These are phyloP conservation scores for Caenorhabditis parvicauda DNA, from an alignment of 2,888 invertebrate species.

Conservation along the genomic window DNA sequence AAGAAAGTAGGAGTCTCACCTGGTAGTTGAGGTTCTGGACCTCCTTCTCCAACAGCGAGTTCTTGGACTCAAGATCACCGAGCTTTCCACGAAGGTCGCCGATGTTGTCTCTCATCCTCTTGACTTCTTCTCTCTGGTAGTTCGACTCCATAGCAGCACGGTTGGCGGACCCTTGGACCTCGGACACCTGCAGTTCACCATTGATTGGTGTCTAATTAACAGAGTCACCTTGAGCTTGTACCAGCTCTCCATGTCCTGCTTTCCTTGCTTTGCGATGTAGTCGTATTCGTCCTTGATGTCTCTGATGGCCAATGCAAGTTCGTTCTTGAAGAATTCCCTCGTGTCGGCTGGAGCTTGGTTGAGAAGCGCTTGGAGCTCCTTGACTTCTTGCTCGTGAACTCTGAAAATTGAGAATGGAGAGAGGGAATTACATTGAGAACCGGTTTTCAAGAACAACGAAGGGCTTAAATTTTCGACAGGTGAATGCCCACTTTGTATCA, in stretches of 20 bases:
- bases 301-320: slow-evolving; percentile 66
- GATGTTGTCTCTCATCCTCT: slow-evolving; percentile 40
- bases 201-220: neutral
- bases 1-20: too few relatives aligned
- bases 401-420: slow-evolving; percentile 18
- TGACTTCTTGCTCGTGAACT: slow-evolving; percentile 62
- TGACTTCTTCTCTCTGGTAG: slow-evolving; percentile 65
- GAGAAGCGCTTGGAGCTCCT: slow-evolving; percentile 62
- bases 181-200: slow-evolving; percentile 47
- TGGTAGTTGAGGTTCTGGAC: slow-evolving; percentile 62
- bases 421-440: too few relatives aligned
- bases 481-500: neutral
- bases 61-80: slow-evolving; percentile 49
- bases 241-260: slow-evolving; percentile 67
- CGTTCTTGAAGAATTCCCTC: slow-evolving; percentile 67
- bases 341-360: slow-evolving; percentile 62
- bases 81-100: slow-evolving; percentile 40
- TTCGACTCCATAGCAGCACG: slow-evolving; percentile 66
- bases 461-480: too few relatives aligned
- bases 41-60: slow-evolving; percentile 49
- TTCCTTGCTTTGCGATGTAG: slow-evolving; percentile 63
- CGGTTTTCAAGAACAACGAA: too few relatives aligned
- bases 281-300: slow-evolving; percentile 68
- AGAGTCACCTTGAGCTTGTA: slow-evolving; percentile 68
- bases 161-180: slow-evolving; percentile 61